Conservation (phyloP, 2,888 invertebrate species). For the Conchocele bisecta region DNA sequence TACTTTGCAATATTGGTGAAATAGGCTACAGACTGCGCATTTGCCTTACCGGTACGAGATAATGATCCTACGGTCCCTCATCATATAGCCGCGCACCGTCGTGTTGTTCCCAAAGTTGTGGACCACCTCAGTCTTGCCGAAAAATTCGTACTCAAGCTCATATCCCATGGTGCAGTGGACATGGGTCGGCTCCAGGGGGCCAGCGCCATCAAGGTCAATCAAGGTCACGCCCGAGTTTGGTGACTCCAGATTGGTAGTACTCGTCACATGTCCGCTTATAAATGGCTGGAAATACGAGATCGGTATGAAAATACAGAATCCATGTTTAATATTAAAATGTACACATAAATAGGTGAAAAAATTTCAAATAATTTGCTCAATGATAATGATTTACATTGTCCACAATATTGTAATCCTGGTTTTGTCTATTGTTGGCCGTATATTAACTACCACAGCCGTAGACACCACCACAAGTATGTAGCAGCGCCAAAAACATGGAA, state of each 20-base stretch:
- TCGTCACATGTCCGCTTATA: slow-evolving; percentile 97
- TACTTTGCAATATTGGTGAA: too few relatives aligned
- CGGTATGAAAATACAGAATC: too few relatives aligned
- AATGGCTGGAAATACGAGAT: slow-evolving; percentile 88
- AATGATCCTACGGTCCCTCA: slow-evolving; percentile 76
- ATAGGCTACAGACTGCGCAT: too few relatives aligned
- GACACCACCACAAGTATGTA: too few relatives aligned
- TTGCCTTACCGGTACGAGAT: slow-evolving; percentile 69
- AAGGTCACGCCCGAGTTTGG: slow-evolving; percentile 94
- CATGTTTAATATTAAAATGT: too few relatives aligned
- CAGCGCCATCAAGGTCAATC: slow-evolving; percentile 97
- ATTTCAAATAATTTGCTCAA: too few relatives aligned
- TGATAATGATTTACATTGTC: too few relatives aligned
- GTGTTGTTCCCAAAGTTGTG: slow-evolving; percentile 73
- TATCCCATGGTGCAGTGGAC: slow-evolving; percentile 94
- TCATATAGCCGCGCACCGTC: slow-evolving; percentile 62
- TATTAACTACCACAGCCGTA: too few relatives aligned
- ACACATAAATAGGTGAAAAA: too few relatives aligned
- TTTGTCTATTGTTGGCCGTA: too few relatives aligned
- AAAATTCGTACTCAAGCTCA: slow-evolving; percentile 52
- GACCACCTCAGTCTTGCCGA: slow-evolving; percentile 71
- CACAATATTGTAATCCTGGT: too few relatives aligned
- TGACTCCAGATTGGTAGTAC: slow-evolving; percentile 92
- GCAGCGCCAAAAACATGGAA: too few relatives aligned
- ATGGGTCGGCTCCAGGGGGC: slow-evolving; percentile 94